Base-by-base conservation (phyloP, 1,140 invertebrate genomes). In the Mactra quadrangularis region DNA sequence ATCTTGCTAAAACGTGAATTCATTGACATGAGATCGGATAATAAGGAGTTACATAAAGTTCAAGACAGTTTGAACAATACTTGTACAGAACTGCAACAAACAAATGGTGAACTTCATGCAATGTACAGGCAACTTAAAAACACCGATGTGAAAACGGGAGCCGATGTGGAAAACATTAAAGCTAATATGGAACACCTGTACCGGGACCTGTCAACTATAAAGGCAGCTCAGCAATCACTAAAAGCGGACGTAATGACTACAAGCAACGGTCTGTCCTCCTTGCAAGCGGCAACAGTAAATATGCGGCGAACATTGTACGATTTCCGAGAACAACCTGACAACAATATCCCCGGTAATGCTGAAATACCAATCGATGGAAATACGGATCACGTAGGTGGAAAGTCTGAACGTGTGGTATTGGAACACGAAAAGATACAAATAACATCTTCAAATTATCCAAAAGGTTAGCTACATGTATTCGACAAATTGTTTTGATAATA, bases 1-100 rank as follows among this genome's bases (percentile, higher is more conserved):
- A 82, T 93, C 27, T 77, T 93, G 0, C 81, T 93, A 50, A 93
- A 92, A 83, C 83, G 91, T n/a, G 89, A 93, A n/a, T 57, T 92
- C 4, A 88, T 90, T 27, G 60, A 89, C 7, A 64, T 64, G 15
- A 33, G 31, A 79, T 52, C 41, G 11, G 68, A 68, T 19, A 60
- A 64, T n/a, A 50, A 64, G 31, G 57, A 83, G 3, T 33, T 84
- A 25, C 64, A 72, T 19, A 57, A 57, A 3, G 53, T 53, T 7
- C 74, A 70, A 25, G 33, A 60, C 22, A 38, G 33, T 38, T 47
- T 83, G 57, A 50, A 47, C 52, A 83, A 70, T 50, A 68, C 62
- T 0, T 59, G 62, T 19, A 38, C 1, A n/a, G 17, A 13, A 11
- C 35, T 52, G 6, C 50, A 17, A 13, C 9, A 52, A 4, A 25